These are phyloP conservation scores for Tribolium madens DNA, from an alignment of 1,140 invertebrate species.

Conservation along the genomic window DNA sequence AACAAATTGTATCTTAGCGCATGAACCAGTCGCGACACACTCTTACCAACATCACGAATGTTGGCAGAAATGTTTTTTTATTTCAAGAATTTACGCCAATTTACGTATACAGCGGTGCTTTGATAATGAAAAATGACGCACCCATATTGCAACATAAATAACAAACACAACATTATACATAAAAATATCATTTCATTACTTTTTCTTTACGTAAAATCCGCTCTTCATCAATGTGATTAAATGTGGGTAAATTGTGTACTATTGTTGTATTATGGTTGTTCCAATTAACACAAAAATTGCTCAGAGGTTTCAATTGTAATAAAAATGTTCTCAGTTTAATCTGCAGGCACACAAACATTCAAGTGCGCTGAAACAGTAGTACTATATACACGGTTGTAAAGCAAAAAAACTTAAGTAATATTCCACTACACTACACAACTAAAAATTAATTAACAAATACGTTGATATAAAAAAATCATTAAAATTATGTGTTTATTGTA, in stretches of 20 bases:
- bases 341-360: constrained; percentile 61
- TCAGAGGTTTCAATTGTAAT: constrained; percentile 48
- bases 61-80: neutral
- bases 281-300: constrained; percentile 53
- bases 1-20: neutral
- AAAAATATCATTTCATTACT: constrained; percentile 44
- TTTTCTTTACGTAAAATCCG: constrained; percentile 36
- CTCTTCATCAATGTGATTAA: constrained; percentile 63
- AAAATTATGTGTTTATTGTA: constrained; percentile 63
- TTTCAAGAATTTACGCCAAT: constrained; percentile 1
- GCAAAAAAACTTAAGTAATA: constrained; percentile 62
- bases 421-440: constrained; percentile 59
- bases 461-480: constrained; percentile 63
- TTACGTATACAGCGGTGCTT: constrained; percentile 33
- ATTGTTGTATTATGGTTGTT: constrained; percentile 63
- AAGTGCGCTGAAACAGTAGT: constrained; percentile 61
- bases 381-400: constrained; percentile 63
- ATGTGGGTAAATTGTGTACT: constrained; percentile 63
- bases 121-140: constrained; percentile 19
- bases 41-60: no score
- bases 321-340: constrained; percentile 50
- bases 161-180: constrained; percentile 49
- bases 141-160: constrained; percentile 54
- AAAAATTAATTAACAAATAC: constrained; percentile 66
- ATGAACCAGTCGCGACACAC: constrained; percentile 23